Evolutionary conservation across 2,113 vertebrate genomes (phyloP).

Genomic region (western clawed frog (Xenopus tropicalis)): UCB_Xtro_10.0 CM004446.2:39961001-39961500

Average conservation of each 20-base stretch:
- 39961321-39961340: slow-evolving; percentile 13
- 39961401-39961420: too few relatives aligned
- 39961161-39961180: slow-evolving; percentile 21
- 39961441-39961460: too few relatives aligned
- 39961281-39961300: slow-evolving; percentile 16
- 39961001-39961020: too few relatives aligned
- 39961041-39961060: too few relatives aligned
- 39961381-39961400: too few relatives aligned
- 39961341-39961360: not conserved
- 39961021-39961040: too few relatives aligned
- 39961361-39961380: too few relatives aligned
- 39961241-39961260: slow-evolving; percentile 24
- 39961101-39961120: slow-evolving; percentile 4
- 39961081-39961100: slow-evolving; percentile 7
- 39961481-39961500: too few relatives aligned
- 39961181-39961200: slow-evolving; percentile 21
- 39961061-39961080: too few relatives aligned
- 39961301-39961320: slow-evolving; percentile 1
- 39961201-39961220: not conserved
- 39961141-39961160: slow-evolving; percentile 7
- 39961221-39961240: slow-evolving; percentile 11
- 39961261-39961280: slow-evolving; percentile 2
- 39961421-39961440: too few relatives aligned
- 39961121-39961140: slow-evolving; percentile 5
- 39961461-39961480: too few relatives aligned